phyloP scores from a whole-genome alignment of 2,888 invertebrate species.

The Graphium colonna region DNA sequence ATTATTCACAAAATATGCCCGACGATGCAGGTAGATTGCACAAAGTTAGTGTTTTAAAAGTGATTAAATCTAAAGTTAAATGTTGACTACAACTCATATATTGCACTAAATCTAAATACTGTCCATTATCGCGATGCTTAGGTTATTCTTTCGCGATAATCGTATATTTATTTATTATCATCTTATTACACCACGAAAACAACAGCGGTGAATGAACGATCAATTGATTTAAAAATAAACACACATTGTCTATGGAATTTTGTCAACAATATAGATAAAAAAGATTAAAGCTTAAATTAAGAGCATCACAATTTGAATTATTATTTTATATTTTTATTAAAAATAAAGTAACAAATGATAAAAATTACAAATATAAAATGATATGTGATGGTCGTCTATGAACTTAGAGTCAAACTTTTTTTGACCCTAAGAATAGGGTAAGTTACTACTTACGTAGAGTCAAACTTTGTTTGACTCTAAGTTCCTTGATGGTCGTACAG shows the following conservation, averaged over 20 bases:
- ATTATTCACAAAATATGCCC: conserved; percentile 69
- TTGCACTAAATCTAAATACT: conserved; percentile 65
- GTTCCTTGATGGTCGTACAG: too few species aligned
- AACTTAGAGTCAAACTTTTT: too few species aligned
- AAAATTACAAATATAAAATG: too few species aligned
- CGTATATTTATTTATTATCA: conserved; percentile 71
- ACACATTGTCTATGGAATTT: conserved; percentile 50
- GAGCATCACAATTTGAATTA: too few species aligned
- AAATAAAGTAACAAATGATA: too few species aligned
- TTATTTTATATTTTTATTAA: too few species aligned
- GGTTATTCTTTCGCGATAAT: conserved; percentile 57
- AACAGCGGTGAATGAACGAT: conserved; percentile 80
- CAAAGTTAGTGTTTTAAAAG: conserved; percentile 56
- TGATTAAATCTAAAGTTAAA: conserved; percentile 48
- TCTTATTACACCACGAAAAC: conserved; percentile 76
- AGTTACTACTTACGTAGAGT: too few species aligned
- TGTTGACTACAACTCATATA: conserved; percentile 49
- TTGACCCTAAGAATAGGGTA: too few species aligned
- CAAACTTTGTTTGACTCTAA: too few species aligned
- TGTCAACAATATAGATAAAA: conserved; percentile 49
- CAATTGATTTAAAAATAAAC: conserved; percentile 66
- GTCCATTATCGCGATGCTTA: conserved; percentile 53
- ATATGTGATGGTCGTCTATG: too few species aligned
- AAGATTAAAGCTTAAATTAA: conserved; percentile 20
- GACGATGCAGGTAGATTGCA: conserved; percentile 73